Base-by-base conservation (phyloP, 37 sponge, comb jelly and placozoan genomes). In the Aplysina aerophoba region DNA sequence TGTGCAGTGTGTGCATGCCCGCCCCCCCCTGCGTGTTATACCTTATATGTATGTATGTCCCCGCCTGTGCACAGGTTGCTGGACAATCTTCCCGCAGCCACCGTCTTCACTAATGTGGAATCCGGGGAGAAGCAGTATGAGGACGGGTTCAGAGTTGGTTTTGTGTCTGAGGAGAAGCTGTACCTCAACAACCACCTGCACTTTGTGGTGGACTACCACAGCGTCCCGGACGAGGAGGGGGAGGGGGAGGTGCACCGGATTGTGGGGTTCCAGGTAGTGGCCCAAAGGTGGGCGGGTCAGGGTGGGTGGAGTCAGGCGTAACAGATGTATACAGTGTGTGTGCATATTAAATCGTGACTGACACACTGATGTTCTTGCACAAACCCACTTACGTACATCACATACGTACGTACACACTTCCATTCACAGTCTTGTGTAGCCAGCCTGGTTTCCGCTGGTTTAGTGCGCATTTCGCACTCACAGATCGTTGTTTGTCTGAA, bases 11-110 rank as follows among this genome's bases (percentile, higher is more conserved):
- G 66, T 65, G 22, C 22, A 65, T 65, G 66, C 66, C 22, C 27
- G 66, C 27, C 30, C 27, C 19, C 27, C 30, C 27, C 30, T 16
- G 22, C 22, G 66, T 11, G 66, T 16, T 57, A 57, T 15, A 57
- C 17, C 15, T 17, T 57, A 17, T 57, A 20, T 57, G 59, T 57
- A 15, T 57, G 15, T 57, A 20, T 17, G 15, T 57, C 17, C 17
- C 17, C 17, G 17, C 17, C 59, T 15, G 15, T 57, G 59, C n/a
- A 8, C 41, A 95, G 96, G 96, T 62, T 97, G 41, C 85, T 92
- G 0, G 97, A 97, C 81, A 97, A 97, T 67, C 90, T 97, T 27
- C 97, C 97, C 14, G 97, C 91, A 27, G 97, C 97, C 33, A 86
- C 93, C 63, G 94, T 87, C 22, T 94, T 94, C 68, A 82, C 65